phyloP scores from a whole-genome alignment of 2,113 vertebrate genomes.

The Pollimyrus isidori region DNA sequence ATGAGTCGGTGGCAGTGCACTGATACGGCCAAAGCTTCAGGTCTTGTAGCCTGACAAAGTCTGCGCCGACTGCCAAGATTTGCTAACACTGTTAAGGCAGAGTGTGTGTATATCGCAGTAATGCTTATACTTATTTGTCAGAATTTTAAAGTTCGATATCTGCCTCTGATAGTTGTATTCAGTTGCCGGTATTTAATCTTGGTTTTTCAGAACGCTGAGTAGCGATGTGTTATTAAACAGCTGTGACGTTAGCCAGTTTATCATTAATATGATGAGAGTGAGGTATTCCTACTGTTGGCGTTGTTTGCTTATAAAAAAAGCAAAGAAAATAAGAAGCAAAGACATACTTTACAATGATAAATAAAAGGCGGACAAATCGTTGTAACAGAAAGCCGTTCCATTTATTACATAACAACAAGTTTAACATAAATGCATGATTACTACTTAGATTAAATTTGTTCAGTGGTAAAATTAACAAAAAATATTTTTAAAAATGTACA shows the following conservation, averaged over 20 bases:
- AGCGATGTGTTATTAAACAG: background rate
- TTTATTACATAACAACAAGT: background rate
- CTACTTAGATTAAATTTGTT: background rate
- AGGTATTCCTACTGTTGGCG: background rate
- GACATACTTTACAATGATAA: background rate
- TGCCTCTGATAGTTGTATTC: background rate
- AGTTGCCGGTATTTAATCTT: background rate
- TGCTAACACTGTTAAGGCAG: background rate
- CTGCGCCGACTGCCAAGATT: background rate
- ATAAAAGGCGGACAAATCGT: background rate
- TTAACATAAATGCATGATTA: slow-evolving; percentile 5
- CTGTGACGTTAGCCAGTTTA: background rate
- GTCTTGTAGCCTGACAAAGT: background rate
- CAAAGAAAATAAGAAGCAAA: background rate
- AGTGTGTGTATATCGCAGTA: background rate
- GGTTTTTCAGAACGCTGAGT: background rate
- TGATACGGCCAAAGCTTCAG: slow-evolving; percentile 49
- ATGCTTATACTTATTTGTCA: background rate
- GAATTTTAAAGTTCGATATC: background rate
- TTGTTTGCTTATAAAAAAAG: background rate
- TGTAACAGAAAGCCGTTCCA: background rate
- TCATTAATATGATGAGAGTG: background rate
- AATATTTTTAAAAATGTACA: background rate
- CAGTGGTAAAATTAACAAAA: background rate
- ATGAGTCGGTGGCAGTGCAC: slow-evolving; percentile 79